Conservation (phyloP, 2,797 vertebrate species). For the Natrix natrix region DNA sequence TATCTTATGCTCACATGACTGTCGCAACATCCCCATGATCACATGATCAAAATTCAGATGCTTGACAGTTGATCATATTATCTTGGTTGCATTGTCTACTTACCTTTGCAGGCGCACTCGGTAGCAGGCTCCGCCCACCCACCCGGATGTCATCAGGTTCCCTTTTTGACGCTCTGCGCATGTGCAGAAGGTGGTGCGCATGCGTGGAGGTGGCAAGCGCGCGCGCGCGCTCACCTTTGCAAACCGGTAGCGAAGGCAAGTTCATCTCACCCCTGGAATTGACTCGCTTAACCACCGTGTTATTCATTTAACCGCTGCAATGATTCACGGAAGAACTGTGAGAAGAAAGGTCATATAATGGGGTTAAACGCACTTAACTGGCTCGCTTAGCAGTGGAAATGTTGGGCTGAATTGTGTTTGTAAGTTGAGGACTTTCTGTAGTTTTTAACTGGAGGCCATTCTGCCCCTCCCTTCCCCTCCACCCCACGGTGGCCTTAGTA, state of each 20-base stretch:
- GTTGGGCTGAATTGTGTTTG: neutral
- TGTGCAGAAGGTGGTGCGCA: too few relatives aligned
- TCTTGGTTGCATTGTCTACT: too few relatives aligned
- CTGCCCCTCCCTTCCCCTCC: neutral
- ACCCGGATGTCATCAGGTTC: too few relatives aligned
- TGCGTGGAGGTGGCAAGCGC: too few relatives aligned
- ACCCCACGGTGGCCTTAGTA: neutral
- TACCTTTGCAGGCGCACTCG: too few relatives aligned
- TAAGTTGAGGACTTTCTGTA: neutral
- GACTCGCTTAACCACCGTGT: neutral
- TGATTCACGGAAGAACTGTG: neutral
- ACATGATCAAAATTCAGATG: neutral
- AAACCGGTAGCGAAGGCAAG: too few relatives aligned
- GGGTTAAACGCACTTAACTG: neutral
- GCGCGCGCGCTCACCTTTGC: accelerated
- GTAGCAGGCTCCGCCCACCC: too few relatives aligned
- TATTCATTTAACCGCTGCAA: neutral
- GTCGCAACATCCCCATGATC: neutral
- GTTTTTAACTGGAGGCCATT: neutral
- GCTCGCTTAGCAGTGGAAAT: neutral
- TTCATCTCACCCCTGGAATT: too few relatives aligned
- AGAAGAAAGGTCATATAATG: neutral
- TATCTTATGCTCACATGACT: neutral
- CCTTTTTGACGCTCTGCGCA: too few relatives aligned
- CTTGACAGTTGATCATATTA: neutral